Conservation (phyloP, 2,888 invertebrate genomes). For the Mantis religiosa region DNA sequence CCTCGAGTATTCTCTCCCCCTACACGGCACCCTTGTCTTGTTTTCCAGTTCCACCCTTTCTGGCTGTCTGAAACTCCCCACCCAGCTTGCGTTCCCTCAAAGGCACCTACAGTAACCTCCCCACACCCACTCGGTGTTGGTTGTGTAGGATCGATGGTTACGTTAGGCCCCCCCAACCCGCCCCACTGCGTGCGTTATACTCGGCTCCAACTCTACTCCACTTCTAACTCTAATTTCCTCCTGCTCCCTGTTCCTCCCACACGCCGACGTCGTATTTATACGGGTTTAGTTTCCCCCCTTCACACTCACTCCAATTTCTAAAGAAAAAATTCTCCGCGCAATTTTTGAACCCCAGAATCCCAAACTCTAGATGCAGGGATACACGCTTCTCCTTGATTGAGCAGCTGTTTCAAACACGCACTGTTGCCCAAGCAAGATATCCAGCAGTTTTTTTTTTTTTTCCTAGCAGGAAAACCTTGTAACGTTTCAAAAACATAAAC, state of each 20-base stretch:
- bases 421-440: not conserved
- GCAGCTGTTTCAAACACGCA: not conserved
- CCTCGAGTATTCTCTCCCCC: constrained; percentile 33
- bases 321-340: not conserved
- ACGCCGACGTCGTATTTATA: not conserved
- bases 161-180: constrained; percentile 1
- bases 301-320: not conserved
- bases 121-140: not conserved
- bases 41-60: constrained; percentile 15
- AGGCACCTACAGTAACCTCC: not conserved
- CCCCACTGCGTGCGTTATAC: not conserved
- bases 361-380: not conserved
- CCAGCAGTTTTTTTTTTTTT: no score
- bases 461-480: no score
- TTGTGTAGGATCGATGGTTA: constrained; percentile 7
- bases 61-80: constrained; percentile 6
- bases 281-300: not conserved
- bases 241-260: not conserved
- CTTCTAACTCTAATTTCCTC: not conserved
- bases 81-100: not conserved
- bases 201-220: not conserved
- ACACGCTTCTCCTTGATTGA: not conserved
- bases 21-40: constrained; percentile 24
- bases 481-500: no score
- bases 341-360: not conserved